Percentiles rank a stretch among this genome's conserved stretches.
Evolutionary conservation across 2,113 vertebrate species (phyloP).

Genomic region (Notothenia coriiceps): DNA sequence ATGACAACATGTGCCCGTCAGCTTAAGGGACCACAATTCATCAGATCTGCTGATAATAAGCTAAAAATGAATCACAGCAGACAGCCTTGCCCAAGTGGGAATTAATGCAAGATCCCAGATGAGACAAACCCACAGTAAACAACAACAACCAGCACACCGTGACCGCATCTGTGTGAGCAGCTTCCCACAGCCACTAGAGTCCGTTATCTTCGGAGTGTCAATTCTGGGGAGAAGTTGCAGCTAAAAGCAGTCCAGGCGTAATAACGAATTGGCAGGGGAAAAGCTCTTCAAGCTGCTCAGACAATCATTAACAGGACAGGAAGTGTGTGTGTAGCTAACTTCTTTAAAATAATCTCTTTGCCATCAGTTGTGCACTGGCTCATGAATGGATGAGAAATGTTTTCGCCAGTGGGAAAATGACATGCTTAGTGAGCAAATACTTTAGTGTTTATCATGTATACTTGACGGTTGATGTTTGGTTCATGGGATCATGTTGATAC

Average conservation of each 20-base stretch:
- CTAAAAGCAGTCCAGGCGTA: constrained; percentile 62
- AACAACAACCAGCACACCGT: constrained; percentile 21
- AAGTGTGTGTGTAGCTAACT: constrained; percentile 9
- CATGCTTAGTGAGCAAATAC: constrained; percentile 27
- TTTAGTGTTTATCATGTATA: constrained; percentile 15
- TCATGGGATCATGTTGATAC: neutral
- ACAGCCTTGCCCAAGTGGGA: constrained; percentile 26
- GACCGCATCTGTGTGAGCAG: constrained; percentile 40
- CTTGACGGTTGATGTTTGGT: constrained; percentile 1
- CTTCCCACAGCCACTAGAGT: constrained; percentile 55
- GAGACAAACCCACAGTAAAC: constrained; percentile 52
- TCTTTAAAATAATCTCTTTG: constrained; percentile 21
- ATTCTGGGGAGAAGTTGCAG: constrained; percentile 46
- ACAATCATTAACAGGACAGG: constrained; percentile 52
- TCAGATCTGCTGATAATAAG: constrained; percentile 22
- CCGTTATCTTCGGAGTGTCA: constrained; percentile 61
- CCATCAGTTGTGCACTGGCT: constrained; percentile 45
- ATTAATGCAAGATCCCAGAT: constrained; percentile 38
- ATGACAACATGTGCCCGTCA: neutral
- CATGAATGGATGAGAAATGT: constrained; percentile 41
- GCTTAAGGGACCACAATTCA: constrained; percentile 13
- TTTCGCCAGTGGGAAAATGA: constrained; percentile 32
- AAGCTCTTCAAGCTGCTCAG: constrained; percentile 61
- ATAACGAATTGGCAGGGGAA: constrained; percentile 68
- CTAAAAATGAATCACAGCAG: constrained; percentile 33